Base-by-base conservation (phyloP, 2,113 vertebrate genomes). In the Clarias batrachus region DNA sequence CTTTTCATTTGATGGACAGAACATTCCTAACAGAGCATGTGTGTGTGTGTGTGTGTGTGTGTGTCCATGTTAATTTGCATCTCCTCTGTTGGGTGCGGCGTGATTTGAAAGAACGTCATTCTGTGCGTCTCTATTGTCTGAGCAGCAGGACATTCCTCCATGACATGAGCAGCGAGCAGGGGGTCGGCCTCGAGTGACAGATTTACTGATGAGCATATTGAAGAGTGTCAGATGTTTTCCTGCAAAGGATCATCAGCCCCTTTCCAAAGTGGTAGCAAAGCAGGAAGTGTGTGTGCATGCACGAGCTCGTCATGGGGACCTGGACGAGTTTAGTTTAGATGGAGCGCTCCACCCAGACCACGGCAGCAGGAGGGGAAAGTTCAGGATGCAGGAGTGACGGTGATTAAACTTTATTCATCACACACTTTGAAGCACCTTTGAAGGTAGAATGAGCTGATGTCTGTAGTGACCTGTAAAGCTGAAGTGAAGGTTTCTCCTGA, bases 331-430 rank as follows among this genome's bases (percentile, higher is more conserved):
- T 82, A 48, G 54, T 27, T 65, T 82, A 82, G 81, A 48, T 27
- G 23, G 21, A 41, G 33, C 14, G 12, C 62, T 66, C 81, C 60
- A 66, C 81, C 62, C 21, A 33, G 57, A 85, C 14, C 59, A 41
- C 65, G 83, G n/a, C 19, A 85, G 59, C 23, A 4, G 79, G 21
- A 65, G 14, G 41, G 66, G 62, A 21, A 79, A 70, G 87, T 79
- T 73, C 87, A 88, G 87, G 87, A 86, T 86, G 56, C 87, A 88
- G 79, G 80, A 83, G 87, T 88, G 27, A 80, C 73, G 66, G 82
- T 84, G 70, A 85, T 84, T 77, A 82, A 70, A 81, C 27, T 63
- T 60, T 66, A 30, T 14, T 88, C 27, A 30, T 59, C 60, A 30
- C 48, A 57, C 25, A 37, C 79, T 30, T 78, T 80, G 10, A 78